Conservation (phyloP, 2,888 invertebrate genomes). For the Sthenelais limicola region DNA sequence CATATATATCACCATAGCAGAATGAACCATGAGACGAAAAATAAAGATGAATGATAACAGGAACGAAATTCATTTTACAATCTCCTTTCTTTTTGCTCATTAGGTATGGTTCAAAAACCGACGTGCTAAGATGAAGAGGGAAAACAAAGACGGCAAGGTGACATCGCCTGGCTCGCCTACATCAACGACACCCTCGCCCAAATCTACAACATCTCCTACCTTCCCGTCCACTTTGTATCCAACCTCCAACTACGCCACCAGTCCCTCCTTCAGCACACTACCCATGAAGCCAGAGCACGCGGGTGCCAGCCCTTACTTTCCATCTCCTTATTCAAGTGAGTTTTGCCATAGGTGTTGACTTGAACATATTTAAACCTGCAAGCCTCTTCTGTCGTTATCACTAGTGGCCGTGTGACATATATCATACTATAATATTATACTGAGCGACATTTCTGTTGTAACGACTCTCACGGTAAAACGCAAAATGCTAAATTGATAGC, state of each 20-base stretch:
- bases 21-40: neutral
- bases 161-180: conserved; percentile 25
- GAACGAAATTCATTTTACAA: neutral
- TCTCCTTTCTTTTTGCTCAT: conserved; percentile 29
- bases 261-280: neutral
- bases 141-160: conserved; percentile 44
- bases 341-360: too few relatives aligned
- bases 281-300: conserved; percentile 21
- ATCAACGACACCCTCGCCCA: conserved; percentile 24
- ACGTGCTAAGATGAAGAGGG: conserved; percentile 45
- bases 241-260: neutral
- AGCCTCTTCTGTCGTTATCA: too few relatives aligned
- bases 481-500: too few relatives aligned
- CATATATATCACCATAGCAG: too few relatives aligned
- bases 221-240: conserved; percentile 12
- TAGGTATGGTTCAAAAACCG: conserved; percentile 49
- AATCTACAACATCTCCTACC: conserved; percentile 10
- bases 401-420: too few relatives aligned
- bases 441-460: too few relatives aligned
- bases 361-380: too few relatives aligned
- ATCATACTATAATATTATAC: too few relatives aligned
- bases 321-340: conserved; percentile 1
- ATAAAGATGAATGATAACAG: neutral
- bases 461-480: too few relatives aligned
- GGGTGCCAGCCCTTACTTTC: conserved; percentile 7